Conservation (phyloP, 1,140 invertebrate genomes). For the Neodiprion pinetum region DNA sequence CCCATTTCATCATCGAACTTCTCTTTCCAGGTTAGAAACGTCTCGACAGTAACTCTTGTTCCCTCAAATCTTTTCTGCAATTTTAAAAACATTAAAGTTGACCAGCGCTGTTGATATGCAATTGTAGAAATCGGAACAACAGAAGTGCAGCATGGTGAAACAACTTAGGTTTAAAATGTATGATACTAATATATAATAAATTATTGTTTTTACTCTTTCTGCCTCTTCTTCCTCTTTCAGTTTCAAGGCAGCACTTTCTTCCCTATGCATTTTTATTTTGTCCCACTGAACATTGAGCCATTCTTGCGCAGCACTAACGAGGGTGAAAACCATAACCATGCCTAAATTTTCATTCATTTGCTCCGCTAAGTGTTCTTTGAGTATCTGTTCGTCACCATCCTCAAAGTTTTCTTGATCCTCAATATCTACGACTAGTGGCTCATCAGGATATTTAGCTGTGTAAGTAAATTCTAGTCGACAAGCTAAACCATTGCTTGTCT, state of each 20-base stretch:
- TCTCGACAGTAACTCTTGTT: conserved; percentile 92
- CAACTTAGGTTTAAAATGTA: background rate
- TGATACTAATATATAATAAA: background rate
- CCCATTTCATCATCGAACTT: conserved; percentile 92
- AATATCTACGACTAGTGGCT: conserved; percentile 81
- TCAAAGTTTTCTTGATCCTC: conserved; percentile 82
- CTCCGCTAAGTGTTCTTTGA: conserved; percentile 73
- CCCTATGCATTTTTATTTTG: conserved; percentile 72
- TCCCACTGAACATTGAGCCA: conserved; percentile 90
- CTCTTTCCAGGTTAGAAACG: conserved; percentile 94
- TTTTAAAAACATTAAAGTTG: background rate
- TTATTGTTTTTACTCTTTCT: conserved; percentile 71
- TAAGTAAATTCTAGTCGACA: conserved; percentile 84
- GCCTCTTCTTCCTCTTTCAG: conserved; percentile 83
- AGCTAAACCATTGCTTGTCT: conserved; percentile 69
- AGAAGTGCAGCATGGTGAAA: background rate
- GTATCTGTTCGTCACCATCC: conserved; percentile 70
- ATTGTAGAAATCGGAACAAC: background rate
- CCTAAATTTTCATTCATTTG: conserved; percentile 90
- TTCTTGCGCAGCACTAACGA: conserved; percentile 92
- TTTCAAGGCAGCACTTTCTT: conserved; percentile 74
- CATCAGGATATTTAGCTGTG: conserved; percentile 88
- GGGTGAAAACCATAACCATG: conserved; percentile 96
- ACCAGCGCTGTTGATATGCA: background rate
- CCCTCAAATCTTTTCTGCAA: conserved; percentile 93